A percentile compares a stretch with the other conserved stretches of the same genome.
phyloP scores from a whole-genome alignment of 2,797 vertebrate species.

The Acestrorhynchus altus region DNA sequence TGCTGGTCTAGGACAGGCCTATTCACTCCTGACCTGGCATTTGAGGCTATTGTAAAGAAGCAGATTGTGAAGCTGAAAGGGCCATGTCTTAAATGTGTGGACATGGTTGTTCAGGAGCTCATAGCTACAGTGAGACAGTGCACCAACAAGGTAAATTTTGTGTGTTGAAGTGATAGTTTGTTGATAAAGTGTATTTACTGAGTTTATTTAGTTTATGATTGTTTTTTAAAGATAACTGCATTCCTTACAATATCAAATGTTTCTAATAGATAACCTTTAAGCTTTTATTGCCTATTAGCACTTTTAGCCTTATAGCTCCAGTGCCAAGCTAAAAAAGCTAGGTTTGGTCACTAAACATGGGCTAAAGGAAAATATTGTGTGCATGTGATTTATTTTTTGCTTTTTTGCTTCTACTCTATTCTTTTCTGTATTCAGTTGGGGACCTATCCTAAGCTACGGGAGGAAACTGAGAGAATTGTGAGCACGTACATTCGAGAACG shows the following conservation, averaged over 20 bases:
- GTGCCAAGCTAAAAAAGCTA: too few species aligned
- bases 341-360: too few species aligned
- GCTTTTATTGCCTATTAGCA: too few species aligned
- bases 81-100: conserved; percentile 89
- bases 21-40: conserved; percentile 93
- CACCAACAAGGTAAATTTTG: conserved; percentile 82
- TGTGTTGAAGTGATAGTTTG: background rate
- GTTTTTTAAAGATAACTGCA: too few species aligned
- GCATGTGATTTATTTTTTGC: too few species aligned
- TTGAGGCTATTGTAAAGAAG: conserved; percentile 94
- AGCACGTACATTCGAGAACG: conserved; percentile 86
- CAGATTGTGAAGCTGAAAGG: conserved; percentile 87
- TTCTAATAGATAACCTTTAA: too few species aligned
- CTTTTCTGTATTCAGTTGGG: conserved; percentile 76
- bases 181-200: background rate
- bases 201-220: too few species aligned
- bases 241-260: too few species aligned
- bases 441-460: conserved; percentile 87
- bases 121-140: conserved; percentile 89
- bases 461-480: conserved; percentile 89
- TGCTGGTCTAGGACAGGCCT: conserved; percentile 76
- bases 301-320: too few species aligned
- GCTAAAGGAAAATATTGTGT: too few species aligned
- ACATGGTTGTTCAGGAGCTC: conserved; percentile 90
- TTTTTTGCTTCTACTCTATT: background rate